Evolutionary conservation across 2,797 vertebrate species (phyloP).

Genomic region (Thripadectes ignobilis): DNA sequence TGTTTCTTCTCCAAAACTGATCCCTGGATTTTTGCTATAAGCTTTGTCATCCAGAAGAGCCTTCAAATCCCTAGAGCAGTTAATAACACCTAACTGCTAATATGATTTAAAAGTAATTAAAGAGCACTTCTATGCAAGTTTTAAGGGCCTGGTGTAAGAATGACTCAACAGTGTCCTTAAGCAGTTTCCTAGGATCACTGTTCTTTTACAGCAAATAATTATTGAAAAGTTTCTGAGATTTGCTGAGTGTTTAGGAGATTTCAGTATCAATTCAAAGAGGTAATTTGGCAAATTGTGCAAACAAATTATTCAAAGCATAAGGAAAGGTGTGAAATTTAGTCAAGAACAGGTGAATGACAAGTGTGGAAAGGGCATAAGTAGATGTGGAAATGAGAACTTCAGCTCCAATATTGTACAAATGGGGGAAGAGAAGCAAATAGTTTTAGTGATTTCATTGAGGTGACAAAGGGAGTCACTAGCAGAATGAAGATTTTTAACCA

Average conservation of each 20-base stretch:
- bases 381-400: neutral
- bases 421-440: neutral
- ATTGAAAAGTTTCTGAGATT: neutral
- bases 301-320: neutral
- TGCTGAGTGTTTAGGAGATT: neutral
- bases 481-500: neutral
- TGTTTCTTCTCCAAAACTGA: neutral
- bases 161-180: neutral
- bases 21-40: neutral
- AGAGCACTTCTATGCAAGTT: neutral
- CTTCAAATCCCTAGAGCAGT: neutral
- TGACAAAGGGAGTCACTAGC: neutral
- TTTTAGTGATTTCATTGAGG: neutral
- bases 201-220: neutral
- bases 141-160: neutral
- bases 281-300: neutral
- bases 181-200: neutral
- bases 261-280: neutral
- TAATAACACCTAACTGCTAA: neutral
- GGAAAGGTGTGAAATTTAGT: neutral
- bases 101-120: constrained; percentile 1
- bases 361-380: neutral
- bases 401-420: neutral
- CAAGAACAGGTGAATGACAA: neutral
- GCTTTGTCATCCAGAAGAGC: neutral